Percentiles rank a stretch among this genome's conserved stretches.
phyloP scores from a whole-genome alignment of 2,888 invertebrate genomes.

The Arrhopalites spinosus region DNA sequence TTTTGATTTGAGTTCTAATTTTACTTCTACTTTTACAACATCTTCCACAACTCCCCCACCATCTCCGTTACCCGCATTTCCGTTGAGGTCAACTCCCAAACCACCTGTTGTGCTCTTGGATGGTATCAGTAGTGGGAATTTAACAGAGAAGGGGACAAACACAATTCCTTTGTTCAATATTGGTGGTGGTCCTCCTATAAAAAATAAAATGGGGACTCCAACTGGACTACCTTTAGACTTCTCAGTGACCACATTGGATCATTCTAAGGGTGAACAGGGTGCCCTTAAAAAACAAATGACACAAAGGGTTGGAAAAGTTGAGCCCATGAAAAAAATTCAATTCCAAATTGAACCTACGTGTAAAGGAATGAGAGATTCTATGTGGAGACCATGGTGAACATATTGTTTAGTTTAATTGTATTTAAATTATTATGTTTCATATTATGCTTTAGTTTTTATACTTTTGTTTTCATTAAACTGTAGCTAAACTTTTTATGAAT shows the following conservation, averaged over 20 bases:
- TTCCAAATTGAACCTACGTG: constrained; percentile 1
- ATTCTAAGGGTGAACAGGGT: neutral
- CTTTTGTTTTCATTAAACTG: no score
- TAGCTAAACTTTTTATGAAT: no score
- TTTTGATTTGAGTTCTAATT: no score
- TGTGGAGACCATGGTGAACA: constrained; percentile 55
- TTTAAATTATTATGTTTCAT: no score
- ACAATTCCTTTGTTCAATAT: constrained; percentile 13
- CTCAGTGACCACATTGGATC: constrained; percentile 16
- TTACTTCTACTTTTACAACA: no score
- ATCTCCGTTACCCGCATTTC: constrained; percentile 32
- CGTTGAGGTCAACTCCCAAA: neutral
- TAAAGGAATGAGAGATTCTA: constrained; percentile 42
- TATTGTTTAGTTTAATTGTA: no score
- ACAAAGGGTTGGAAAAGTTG: constrained; percentile 43
- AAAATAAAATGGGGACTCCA: neutral
- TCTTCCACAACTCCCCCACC: constrained; percentile 47
- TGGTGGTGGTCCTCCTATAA: neutral
- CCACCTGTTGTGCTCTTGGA: neutral
- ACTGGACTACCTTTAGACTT: constrained; percentile 50
- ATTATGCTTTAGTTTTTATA: no score
- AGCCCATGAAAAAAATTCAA: constrained; percentile 39
- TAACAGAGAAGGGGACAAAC: constrained; percentile 33
- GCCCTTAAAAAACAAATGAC: neutral
- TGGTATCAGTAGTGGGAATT: neutral